Evolutionary conservation across 2,888 invertebrate species (phyloP).

Genomic region (Asteroscopus sphinx): DNA sequence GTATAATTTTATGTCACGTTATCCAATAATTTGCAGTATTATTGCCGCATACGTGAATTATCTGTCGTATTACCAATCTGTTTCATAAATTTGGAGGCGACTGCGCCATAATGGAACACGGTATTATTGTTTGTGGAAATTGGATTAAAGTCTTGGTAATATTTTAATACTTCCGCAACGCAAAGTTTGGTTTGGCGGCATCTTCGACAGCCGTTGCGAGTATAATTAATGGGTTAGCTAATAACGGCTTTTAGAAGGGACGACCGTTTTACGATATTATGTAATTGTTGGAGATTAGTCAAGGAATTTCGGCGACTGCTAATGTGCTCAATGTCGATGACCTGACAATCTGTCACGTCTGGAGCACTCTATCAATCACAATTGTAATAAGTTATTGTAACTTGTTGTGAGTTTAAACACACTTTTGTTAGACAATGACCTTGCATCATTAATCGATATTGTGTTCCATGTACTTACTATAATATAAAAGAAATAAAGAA

Average conservation of each 20-base stretch:
- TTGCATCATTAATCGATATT: too few species aligned
- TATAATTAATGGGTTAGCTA: conserved; percentile 81
- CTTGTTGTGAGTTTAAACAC: conserved; percentile 7
- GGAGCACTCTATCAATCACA: conserved; percentile 36
- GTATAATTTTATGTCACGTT: conserved; percentile 68
- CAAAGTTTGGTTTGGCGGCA: conserved; percentile 74
- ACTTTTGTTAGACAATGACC: conserved; percentile 21
- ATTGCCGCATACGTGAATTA: conserved; percentile 61
- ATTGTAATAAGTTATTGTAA: conserved; percentile 19
- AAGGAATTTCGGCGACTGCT: conserved; percentile 19
- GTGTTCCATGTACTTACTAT: too few species aligned
- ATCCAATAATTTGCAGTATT: conserved; percentile 67
- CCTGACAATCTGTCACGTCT: conserved; percentile 36
- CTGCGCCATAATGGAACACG: conserved; percentile 33
- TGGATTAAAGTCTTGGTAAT: conserved; percentile 59
- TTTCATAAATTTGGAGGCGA: conserved; percentile 46
- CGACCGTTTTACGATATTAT: conserved; percentile 51
- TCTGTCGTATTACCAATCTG: conserved; percentile 41
- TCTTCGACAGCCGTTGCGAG: conserved; percentile 83
- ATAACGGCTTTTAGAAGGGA: conserved; percentile 62
- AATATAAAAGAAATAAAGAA: too few species aligned
- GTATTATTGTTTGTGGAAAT: conserved; percentile 53
- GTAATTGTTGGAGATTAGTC: conserved; percentile 32
- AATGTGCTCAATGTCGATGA: conserved; percentile 38
- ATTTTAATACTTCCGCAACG: conserved; percentile 65